Evolutionary conservation across 2,797 vertebrate species (phyloP).

Genomic region (Pyrocephalus nanus): DNA sequence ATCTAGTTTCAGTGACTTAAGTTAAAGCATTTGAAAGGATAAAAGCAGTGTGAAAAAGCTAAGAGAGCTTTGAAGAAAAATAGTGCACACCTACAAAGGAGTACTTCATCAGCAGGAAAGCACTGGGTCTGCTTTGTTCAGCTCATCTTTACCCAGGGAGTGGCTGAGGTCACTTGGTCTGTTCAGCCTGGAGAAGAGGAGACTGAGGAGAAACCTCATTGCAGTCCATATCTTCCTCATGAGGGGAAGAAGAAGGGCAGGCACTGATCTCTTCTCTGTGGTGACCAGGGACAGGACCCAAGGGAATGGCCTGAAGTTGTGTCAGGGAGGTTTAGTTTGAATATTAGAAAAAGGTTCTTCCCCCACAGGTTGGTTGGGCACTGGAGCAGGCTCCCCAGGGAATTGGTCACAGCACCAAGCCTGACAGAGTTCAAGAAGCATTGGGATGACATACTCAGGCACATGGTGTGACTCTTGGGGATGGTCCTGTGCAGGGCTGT

Average conservation of each 20-base stretch:
- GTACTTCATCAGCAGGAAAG: background rate
- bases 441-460: background rate
- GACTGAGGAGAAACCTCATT: background rate
- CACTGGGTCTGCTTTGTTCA: background rate
- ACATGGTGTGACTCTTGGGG: background rate
- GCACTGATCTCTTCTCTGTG: background rate
- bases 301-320: background rate
- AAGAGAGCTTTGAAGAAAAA: constrained; percentile 33
- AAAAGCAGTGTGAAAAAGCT: constrained; percentile 5
- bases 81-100: background rate
- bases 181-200: background rate
- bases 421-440: background rate
- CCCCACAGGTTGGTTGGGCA: background rate
- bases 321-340: background rate
- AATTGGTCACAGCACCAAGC: background rate
- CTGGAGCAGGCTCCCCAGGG: background rate
- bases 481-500: background rate
- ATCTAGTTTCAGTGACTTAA: background rate
- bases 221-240: too few relatives aligned
- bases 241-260: background rate
- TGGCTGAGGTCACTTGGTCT: background rate
- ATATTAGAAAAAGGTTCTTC: background rate
- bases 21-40: background rate
- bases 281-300: background rate
- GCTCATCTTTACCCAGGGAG: background rate